These are phyloP conservation scores for Eupristina koningsbergeri DNA, from an alignment of 1,140 invertebrate genomes.

Conservation along the genomic window DNA sequence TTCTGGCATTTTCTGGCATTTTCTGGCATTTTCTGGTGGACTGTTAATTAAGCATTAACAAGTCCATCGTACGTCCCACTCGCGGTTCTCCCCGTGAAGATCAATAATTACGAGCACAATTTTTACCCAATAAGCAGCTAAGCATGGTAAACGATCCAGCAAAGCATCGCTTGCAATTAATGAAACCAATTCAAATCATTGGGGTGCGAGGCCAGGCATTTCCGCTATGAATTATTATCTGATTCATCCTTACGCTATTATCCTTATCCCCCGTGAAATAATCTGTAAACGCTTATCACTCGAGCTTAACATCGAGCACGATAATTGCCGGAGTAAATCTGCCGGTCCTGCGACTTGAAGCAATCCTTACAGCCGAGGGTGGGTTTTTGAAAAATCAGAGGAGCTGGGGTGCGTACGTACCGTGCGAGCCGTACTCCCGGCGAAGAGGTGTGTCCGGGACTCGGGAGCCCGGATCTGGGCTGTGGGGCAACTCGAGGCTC, in stretches of 20 bases:
- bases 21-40: no score
- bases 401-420: constrained; percentile 53
- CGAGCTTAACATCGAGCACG: no score
- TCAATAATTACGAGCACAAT: not conserved
- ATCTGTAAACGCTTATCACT: no score
- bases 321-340: not conserved
- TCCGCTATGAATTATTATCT: no score
- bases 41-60: not conserved
- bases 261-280: no score
- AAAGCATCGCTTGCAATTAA: not conserved
- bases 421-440: constrained; percentile 71
- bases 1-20: no score
- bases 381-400: no score
- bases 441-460: constrained; percentile 69
- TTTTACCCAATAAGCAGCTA: no score
- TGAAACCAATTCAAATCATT: not conserved
- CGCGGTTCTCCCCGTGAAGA: not conserved
- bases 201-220: no score
- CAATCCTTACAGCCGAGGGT: no score
- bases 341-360: not conserved
- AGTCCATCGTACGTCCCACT: not conserved
- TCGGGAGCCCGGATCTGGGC: constrained; percentile 68
- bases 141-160: no score
- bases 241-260: no score
- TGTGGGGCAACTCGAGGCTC: constrained; percentile 79